phyloP scores from a whole-genome alignment of 2,888 invertebrate species.

The Rotaria socialis region DNA sequence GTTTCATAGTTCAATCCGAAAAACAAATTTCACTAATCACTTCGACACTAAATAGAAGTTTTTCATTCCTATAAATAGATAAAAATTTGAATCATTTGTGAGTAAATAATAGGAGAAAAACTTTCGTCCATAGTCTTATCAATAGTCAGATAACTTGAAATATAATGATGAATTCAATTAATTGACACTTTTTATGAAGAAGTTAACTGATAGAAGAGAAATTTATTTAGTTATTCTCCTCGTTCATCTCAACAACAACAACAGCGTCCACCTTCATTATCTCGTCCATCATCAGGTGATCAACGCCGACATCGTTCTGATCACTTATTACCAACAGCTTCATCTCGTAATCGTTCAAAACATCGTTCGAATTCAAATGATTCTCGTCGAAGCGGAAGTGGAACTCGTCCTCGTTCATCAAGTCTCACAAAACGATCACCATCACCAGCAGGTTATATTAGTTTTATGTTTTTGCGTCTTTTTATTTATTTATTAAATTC shows the following conservation, averaged over 20 bases:
- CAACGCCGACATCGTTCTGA: conserved; percentile 12
- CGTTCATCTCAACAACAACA: conserved; percentile 1
- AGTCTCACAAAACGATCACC: too few species aligned
- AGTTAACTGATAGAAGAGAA: neutral
- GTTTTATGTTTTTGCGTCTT: neutral
- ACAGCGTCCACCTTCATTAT: neutral
- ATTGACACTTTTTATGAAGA: neutral
- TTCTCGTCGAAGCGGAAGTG: neutral
- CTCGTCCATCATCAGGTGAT: conserved; percentile 23
- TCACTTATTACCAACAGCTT: neutral
- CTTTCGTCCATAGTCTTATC: too few species aligned
- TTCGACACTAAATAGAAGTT: too few species aligned
- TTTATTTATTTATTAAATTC: neutral
- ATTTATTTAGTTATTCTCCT: neutral
- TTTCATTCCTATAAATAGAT: too few species aligned
- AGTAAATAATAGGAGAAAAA: too few species aligned
- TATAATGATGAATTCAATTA: too few species aligned
- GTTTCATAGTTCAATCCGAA: too few species aligned
- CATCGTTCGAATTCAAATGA: conserved; percentile 8
- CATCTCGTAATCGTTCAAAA: conserved; percentile 26
- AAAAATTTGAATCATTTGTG: too few species aligned
- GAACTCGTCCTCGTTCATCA: neutral
- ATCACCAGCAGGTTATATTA: neutral
- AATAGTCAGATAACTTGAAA: too few species aligned
- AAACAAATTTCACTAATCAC: too few species aligned